These are phyloP conservation scores for Trichopoda pennipes DNA, from an alignment of 2,888 invertebrate species.

Conservation along the genomic window DNA sequence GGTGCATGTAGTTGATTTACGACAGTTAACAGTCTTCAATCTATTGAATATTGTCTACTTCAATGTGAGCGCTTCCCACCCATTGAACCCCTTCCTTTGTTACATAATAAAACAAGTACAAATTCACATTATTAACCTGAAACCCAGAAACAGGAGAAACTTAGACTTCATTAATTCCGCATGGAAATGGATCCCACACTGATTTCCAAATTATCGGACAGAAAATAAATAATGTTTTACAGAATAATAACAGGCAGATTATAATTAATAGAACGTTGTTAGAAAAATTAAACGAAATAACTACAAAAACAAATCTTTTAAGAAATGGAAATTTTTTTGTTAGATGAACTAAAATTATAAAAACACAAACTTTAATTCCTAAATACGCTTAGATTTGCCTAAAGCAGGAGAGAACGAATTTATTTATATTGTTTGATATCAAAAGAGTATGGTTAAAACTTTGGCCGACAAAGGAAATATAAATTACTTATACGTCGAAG, in stretches of 20 bases:
- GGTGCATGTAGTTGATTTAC: background rate
- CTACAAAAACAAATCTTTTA: slow-evolving; percentile 33
- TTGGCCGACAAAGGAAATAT: no score
- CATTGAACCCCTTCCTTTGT: background rate
- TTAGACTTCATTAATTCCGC: slow-evolving; percentile 13
- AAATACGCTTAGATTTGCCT: slow-evolving; percentile 59
- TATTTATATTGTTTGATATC: background rate
- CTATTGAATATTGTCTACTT: background rate
- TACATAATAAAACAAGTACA: background rate
- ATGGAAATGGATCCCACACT: slow-evolving; percentile 35
- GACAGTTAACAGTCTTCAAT: background rate
- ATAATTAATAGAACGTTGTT: no score
- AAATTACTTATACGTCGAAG: background rate
- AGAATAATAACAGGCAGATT: no score
- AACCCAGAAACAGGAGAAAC: slow-evolving; percentile 1
- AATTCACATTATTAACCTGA: background rate
- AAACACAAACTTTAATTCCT: slow-evolving; percentile 52
- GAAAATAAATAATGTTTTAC: no score
- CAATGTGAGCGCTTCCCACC: slow-evolving; percentile 1
- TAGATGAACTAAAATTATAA: slow-evolving; percentile 22
- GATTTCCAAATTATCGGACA: slow-evolving; percentile 45
- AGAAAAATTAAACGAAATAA: no score
- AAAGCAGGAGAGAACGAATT: slow-evolving; percentile 14
- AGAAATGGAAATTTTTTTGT: background rate
- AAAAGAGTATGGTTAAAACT: background rate